Conservation (phyloP, 2,888 invertebrate species). For the Eristalinus aeneus region DNA sequence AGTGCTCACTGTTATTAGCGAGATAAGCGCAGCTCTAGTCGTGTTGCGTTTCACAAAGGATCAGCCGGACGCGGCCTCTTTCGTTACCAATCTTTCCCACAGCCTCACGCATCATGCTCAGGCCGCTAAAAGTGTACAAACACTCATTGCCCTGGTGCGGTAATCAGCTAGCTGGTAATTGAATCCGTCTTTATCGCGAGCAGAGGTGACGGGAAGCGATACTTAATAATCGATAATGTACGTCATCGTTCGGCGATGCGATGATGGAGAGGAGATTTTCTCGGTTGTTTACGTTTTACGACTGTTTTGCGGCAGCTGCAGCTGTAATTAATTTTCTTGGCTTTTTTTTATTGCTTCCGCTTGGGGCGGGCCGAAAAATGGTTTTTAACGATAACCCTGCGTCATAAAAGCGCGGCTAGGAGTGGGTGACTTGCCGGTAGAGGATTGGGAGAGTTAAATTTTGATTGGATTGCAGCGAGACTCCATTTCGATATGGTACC, state of each 20-base stretch:
- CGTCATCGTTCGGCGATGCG: background rate
- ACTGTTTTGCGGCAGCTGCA: constrained; percentile 6
- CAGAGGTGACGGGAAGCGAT: constrained; percentile 25
- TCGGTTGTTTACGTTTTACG: background rate
- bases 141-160: constrained; percentile 24
- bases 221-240: constrained; percentile 45
- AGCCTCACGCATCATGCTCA: too few relatives aligned
- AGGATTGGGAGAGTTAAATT: background rate
- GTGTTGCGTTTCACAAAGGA: constrained; percentile 13
- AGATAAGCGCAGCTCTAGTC: background rate
- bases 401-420: background rate
- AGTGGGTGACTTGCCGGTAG: background rate
- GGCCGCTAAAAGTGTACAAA: constrained; percentile 32
- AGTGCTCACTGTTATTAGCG: constrained; percentile 12
- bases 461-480: background rate
- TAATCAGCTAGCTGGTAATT: constrained; percentile 55
- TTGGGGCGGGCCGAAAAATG: background rate
- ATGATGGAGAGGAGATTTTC: constrained; percentile 23
- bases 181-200: constrained; percentile 34
- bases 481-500: background rate
- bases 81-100: background rate
- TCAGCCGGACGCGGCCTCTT: constrained; percentile 8
- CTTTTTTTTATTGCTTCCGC: constrained; percentile 14
- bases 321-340: constrained; percentile 25
- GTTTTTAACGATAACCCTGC: background rate